Percentiles rank a stretch among this genome's conserved stretches.
These are phyloP conservation scores for Nephrotoma appendiculata DNA, from an alignment of 2,888 invertebrate genomes.

Conservation along the genomic window DNA sequence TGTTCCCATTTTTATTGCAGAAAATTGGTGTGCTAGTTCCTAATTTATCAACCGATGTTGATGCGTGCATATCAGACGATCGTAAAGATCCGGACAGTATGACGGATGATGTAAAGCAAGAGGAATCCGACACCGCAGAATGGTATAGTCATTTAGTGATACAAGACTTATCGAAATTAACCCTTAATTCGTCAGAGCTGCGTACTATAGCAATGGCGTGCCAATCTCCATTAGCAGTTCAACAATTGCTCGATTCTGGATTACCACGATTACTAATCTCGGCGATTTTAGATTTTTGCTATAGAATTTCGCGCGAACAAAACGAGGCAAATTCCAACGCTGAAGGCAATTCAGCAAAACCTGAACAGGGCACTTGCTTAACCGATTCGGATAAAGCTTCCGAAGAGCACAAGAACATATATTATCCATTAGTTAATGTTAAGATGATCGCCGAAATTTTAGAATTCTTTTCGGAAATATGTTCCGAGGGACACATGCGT, in stretches of 20 bases:
- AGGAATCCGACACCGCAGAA: constrained; percentile 34
- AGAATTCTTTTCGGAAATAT: constrained; percentile 67
- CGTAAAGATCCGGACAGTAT: constrained; percentile 34
- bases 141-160: constrained; percentile 44
- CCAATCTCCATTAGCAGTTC: constrained; percentile 63
- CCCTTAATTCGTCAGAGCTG: constrained; percentile 48
- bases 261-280: constrained; percentile 48
- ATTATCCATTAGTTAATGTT: constrained; percentile 37
- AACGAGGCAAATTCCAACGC: no score
- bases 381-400: constrained; percentile 36
- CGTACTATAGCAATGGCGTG: constrained; percentile 66
- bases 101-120: constrained; percentile 52
- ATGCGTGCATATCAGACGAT: constrained; percentile 44
- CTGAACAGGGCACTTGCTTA: constrained; percentile 18
- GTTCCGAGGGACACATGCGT: constrained; percentile 65
- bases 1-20: constrained; percentile 58
- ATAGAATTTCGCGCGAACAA: constrained; percentile 19
- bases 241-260: constrained; percentile 61
- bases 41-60: constrained; percentile 34
- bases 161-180: constrained; percentile 38
- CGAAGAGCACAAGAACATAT: constrained; percentile 17
- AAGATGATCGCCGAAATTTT: constrained; percentile 51
- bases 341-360: not conserved
- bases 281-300: constrained; percentile 40
- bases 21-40: constrained; percentile 50